Conservation (phyloP, 2,797 vertebrate genomes). For the Alexandromys oeconomus region DNA sequence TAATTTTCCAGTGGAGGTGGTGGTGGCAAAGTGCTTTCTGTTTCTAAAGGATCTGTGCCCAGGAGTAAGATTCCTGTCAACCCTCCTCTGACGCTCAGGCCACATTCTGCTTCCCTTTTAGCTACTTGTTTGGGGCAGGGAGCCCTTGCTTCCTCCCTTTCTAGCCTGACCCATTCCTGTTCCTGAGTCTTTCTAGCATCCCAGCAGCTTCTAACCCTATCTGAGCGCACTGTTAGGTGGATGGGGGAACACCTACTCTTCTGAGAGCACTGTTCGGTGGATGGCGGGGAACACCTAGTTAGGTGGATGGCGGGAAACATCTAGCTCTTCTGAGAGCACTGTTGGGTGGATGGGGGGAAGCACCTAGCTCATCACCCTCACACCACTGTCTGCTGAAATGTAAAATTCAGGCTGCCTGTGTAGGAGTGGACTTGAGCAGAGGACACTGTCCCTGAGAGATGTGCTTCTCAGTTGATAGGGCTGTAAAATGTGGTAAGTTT, state of each 20-base stretch:
- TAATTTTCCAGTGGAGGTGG: not conserved
- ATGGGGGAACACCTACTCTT: not conserved
- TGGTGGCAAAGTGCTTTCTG: not conserved
- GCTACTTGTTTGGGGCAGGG: constrained; percentile 6
- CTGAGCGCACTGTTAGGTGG: not conserved
- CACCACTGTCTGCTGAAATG: not conserved
- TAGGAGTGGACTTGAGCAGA: not conserved
- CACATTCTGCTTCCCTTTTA: not conserved
- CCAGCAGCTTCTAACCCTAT: not conserved
- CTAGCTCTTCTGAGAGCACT: not conserved
- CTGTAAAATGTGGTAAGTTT: not conserved
- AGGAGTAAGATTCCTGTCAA: not conserved
- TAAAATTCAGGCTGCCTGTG: not conserved
- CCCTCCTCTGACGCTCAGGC: not conserved
- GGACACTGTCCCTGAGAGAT: not conserved
- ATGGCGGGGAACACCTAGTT: not conserved
- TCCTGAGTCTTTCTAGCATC: not conserved
- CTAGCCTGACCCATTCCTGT: not conserved
- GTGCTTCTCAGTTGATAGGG: not conserved
- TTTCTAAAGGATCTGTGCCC: constrained; percentile 8
- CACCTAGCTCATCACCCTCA: not conserved
- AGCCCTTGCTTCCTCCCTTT: constrained; percentile 38
- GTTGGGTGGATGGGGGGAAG: not conserved
- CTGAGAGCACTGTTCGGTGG: not conserved
- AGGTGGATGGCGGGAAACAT: not conserved